Base-by-base conservation (phyloP, 2,888 invertebrate genomes). In the Patella ulyssiponensis region DNA sequence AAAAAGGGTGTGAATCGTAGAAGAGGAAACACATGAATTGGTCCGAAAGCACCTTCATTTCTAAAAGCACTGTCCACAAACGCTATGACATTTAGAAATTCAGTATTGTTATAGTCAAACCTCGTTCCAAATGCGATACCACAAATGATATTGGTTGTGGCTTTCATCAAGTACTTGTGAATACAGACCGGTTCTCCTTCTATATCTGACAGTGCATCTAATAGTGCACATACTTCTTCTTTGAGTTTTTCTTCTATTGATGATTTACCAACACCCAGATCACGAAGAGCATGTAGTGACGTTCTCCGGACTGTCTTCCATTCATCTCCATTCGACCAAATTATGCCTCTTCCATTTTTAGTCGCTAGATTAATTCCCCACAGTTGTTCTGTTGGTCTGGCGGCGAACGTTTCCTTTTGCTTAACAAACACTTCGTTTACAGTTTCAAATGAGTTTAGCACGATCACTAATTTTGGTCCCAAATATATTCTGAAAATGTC, bases 221-320 rank as follows among this genome's bases (percentile, higher is more conserved):
- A 23, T 20, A 64, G 23, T 20, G 23, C 64, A 23, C 23, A 20
- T 12, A 14, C 64, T 11, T 64, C 64, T 20, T n/a, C 64, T 11
- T 64, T 20, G 15, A 64, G 20, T 64, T 64, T 64, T 23, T 9
- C 20, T 64, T 64, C 64, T 20, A 64, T 20, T 12, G 20, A 23
- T 23, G 64, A 64, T 64, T 64, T 64, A 23, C 64, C 64, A n/a
- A 64, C 64, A 44, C 44, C 44, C 44, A 44, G 44, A 64, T 64
- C 64, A 11, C 64, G 64, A 23, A 64, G 64, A 23, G 64, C 23
- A 20, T 64, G 64, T 15, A 64, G 4, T 0, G 64, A 64, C 9
- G 64, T 64, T 64, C 64, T 64, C 3, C 64, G 64, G 23, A 64
- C 23, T 14, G 64, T 23, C 23, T 64, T 64, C 64, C 64, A 64